Base-by-base conservation (phyloP, 1,140 invertebrate species). In the Aleiodes sp. region DNA sequence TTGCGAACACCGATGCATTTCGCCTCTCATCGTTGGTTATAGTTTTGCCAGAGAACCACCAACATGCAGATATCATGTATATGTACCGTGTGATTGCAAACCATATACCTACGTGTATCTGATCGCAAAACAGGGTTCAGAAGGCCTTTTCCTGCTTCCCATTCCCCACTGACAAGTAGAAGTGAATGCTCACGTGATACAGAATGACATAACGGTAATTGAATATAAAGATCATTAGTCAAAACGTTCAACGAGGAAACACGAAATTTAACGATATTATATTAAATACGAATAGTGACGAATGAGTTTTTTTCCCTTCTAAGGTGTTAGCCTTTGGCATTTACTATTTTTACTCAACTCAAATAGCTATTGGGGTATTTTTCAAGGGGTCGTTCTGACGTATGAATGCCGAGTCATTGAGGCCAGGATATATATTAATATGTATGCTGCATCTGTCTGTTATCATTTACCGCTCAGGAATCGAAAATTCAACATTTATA, bases 391-490 rank as follows among this genome's bases (percentile, higher is more conserved):
- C 14, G 46, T 16, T 16, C 4, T n/a, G n/a, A 26, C 10, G 28
- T 19, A 57, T 59, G 21, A 52, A 31, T 66, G 46, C n/a, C 65
- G 29, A 66, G 46, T 66, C 65, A 66, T 56, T 19, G 43, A 24
- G 65, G 31, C n/a, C 65, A 31, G 28, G 19, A 39, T 66, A 24
- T n/a, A n/a, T 59, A 59, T 39, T 24, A 37, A 67, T 37, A 37
- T 16, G 29, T 57, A 31, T 16, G 59, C 33, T 62, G 52, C 59
- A 68, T 62, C 66, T 68, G 66, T 68, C 59, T 12, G 66, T 60
- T 62, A 68, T 68, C 59, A 68, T 68, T 68, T 68, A 46, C 66
- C 57, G 46, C 59, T 68, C 31, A 62, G 39, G n/a, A 35, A n/a
- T n/a, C 39, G 24, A 35, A 8, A 67, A 52, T 52, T 65, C 2